Evolutionary conservation across 2,888 invertebrate species (phyloP).

Genomic region (Eristalis tenax): DNA sequence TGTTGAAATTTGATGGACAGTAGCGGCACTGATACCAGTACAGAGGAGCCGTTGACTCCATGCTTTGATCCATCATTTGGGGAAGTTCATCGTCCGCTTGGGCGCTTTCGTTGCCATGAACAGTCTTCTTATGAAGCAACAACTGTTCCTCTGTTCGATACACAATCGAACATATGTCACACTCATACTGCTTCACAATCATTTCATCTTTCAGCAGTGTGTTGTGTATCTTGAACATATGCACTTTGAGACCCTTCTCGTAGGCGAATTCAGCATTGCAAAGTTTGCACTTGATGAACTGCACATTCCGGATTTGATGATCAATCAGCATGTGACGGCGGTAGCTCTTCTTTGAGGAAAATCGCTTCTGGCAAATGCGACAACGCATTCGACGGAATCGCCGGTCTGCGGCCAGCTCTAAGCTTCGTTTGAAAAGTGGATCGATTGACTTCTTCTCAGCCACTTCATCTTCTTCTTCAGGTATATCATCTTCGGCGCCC

Average conservation of each 20-base stretch:
- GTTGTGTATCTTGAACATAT: conserved; percentile 80
- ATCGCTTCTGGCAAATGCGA: conserved; percentile 80
- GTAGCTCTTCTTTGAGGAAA: conserved; percentile 80
- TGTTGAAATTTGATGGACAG: conserved; percentile 81
- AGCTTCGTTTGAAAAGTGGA: conserved; percentile 76
- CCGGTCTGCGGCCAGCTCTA: conserved; percentile 78
- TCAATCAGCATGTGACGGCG: conserved; percentile 81
- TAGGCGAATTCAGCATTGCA: conserved; percentile 81
- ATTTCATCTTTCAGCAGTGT: conserved; percentile 78
- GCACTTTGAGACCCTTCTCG: conserved; percentile 81
- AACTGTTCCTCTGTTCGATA: conserved; percentile 79
- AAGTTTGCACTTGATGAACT: conserved; percentile 80
- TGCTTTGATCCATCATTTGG: conserved; percentile 41
- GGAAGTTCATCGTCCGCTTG: conserved; percentile 69
- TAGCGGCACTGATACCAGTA: conserved; percentile 81
- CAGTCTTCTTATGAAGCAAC: conserved; percentile 78
- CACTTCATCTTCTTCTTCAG: conserved; percentile 36
- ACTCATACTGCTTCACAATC: conserved; percentile 80
- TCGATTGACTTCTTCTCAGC: conserved; percentile 47
- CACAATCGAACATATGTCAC: conserved; percentile 80
- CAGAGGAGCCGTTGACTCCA: conserved; percentile 72
- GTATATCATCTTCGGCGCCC: background rate
- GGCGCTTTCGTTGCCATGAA: conserved; percentile 76
- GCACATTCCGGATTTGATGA: conserved; percentile 80
- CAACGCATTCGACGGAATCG: conserved; percentile 80